These are phyloP conservation scores for Busseola fusca DNA, from an alignment of 2,888 invertebrate genomes.

Conservation along the genomic window DNA sequence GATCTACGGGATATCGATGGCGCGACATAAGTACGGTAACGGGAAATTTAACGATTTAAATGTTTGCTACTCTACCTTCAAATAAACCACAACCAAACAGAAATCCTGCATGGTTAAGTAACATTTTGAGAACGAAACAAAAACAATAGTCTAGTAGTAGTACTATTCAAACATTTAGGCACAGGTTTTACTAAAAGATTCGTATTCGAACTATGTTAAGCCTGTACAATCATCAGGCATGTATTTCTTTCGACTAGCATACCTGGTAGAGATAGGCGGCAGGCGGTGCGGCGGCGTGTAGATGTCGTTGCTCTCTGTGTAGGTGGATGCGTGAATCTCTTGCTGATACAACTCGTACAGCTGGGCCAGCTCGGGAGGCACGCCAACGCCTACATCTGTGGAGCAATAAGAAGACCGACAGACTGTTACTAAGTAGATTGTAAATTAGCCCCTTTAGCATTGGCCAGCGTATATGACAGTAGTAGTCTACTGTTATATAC, in stretches of 20 bases:
- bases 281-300: conserved; percentile 88
- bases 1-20: neutral
- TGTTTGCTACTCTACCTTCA: neutral
- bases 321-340: conserved; percentile 95
- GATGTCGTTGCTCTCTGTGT: conserved; percentile 90
- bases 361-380: conserved; percentile 93
- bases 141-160: neutral
- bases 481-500: too few relatives aligned
- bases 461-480: neutral
- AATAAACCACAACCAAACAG: neutral
- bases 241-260: neutral
- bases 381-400: conserved; percentile 90
- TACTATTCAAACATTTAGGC: neutral
- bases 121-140: neutral
- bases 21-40: neutral
- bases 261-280: conserved; percentile 91
- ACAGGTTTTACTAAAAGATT: neutral
- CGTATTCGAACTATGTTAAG: neutral
- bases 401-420: neutral
- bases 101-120: neutral
- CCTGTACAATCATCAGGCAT: neutral
- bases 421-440: neutral
- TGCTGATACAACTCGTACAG: conserved; percentile 95
- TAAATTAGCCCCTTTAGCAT: neutral
- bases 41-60: neutral